Conservation (phyloP, 2,113 vertebrate species). For the Leuciscus idus region DNA sequence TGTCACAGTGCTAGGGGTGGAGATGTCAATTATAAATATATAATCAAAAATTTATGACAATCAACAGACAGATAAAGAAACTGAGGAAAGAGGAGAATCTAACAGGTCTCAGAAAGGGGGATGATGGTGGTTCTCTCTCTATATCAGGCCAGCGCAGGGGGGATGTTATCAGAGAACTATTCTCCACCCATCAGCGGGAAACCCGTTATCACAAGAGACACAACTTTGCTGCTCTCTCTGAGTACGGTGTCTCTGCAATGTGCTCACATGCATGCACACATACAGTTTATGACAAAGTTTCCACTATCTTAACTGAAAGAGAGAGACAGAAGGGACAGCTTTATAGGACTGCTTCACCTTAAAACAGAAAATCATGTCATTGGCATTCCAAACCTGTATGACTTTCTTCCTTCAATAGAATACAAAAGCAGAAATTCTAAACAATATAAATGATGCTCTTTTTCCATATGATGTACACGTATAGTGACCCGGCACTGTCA, state of each 20-base stretch:
- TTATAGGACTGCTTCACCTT: background rate
- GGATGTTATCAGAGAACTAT: slow-evolving; percentile 68
- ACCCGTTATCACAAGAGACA: slow-evolving; percentile 74
- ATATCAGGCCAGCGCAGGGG: slow-evolving; percentile 73
- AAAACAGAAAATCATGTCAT: background rate
- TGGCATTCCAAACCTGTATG: background rate
- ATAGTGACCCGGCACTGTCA: background rate
- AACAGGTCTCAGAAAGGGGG: slow-evolving; percentile 25
- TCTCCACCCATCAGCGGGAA: slow-evolving; percentile 74
- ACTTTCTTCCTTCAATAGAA: background rate
- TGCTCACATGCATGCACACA: background rate
- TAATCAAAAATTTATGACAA: background rate
- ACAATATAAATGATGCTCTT: background rate
- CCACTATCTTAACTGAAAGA: background rate
- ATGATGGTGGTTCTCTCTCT: slow-evolving; percentile 56
- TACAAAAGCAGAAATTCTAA: background rate
- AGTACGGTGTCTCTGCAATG: slow-evolving; percentile 1
- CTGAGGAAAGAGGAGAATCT: slow-evolving; percentile 33
- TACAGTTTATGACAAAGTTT: background rate
- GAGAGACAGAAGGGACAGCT: background rate
- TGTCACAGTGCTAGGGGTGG: background rate
- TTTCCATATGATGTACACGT: background rate
- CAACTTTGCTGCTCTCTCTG: slow-evolving; percentile 54
- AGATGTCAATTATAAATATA: background rate
- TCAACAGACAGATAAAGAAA: slow-evolving; percentile 14